Evolutionary conservation across 1,140 invertebrate genomes (phyloP).

Genomic region (Philotrypesis tridentata): DNA sequence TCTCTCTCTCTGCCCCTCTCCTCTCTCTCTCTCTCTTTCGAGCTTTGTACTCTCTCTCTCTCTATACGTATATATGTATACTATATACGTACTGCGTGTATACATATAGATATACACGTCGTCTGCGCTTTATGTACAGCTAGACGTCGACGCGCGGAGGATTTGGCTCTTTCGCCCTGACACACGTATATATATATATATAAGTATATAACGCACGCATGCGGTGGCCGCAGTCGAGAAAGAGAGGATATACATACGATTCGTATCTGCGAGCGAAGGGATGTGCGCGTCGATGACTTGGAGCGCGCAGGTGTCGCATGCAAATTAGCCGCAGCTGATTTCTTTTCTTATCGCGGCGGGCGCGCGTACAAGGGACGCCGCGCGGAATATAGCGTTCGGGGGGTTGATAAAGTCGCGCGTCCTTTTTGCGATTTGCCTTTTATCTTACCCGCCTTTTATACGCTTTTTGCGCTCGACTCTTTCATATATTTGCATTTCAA

Average conservation of each 20-base stretch:
- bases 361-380: not conserved
- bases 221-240: not conserved
- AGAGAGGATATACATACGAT: not conserved
- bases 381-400: not conserved
- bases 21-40: constrained; percentile 47
- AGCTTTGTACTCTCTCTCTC: not conserved
- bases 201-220: no score
- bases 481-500: not conserved
- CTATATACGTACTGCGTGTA: no score
- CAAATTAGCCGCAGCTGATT: not conserved
- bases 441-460: not conserved
- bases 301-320: not conserved
- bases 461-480: no score
- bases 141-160: not conserved
- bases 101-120: not conserved
- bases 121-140: no score
- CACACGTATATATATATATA: not conserved
- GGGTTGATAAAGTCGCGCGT: not conserved
- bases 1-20: not conserved
- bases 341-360: not conserved
- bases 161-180: not conserved
- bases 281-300: not conserved
- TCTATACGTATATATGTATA: no score
- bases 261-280: not conserved
- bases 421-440: not conserved